Conservation (phyloP, 2,797 vertebrate species). For the Argyrosomus regius region DNA sequence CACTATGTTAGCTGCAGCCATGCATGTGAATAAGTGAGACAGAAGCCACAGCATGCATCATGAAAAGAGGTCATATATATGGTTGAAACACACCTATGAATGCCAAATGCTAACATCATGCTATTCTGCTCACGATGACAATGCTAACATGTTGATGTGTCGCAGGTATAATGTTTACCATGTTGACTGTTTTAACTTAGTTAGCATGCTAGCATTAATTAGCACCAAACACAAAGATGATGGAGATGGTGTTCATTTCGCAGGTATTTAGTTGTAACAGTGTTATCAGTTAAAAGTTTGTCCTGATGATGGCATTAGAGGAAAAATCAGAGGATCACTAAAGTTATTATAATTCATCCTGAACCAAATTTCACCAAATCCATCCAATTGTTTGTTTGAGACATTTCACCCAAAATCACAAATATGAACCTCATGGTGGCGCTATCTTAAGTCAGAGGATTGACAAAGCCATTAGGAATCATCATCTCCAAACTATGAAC, state of each 20-base stretch:
- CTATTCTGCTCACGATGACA: background rate
- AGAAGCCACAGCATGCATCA: constrained; percentile 23
- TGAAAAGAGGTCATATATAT: background rate
- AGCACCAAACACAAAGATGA: background rate
- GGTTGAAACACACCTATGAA: background rate
- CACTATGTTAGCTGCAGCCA: constrained; percentile 42
- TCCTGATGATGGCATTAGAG: no score
- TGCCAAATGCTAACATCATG: background rate
- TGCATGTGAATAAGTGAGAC: constrained; percentile 42
- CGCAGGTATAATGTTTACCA: background rate
- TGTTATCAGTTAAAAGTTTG: no score
- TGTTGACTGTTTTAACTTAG: background rate
- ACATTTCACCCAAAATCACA: background rate
- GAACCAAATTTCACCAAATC: background rate
- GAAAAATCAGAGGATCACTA: no score
- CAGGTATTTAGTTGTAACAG: no score
- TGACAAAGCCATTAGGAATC: background rate
- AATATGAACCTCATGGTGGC: background rate
- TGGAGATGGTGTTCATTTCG: background rate
- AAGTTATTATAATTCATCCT: no score
- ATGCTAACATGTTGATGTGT: background rate
- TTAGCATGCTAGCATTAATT: background rate
- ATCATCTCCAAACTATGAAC: background rate
- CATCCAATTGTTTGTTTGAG: background rate
- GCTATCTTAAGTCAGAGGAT: background rate